These are phyloP conservation scores for Delphinus delphis DNA, from an alignment of 2,113 vertebrate species.

Conservation along the genomic window DNA sequence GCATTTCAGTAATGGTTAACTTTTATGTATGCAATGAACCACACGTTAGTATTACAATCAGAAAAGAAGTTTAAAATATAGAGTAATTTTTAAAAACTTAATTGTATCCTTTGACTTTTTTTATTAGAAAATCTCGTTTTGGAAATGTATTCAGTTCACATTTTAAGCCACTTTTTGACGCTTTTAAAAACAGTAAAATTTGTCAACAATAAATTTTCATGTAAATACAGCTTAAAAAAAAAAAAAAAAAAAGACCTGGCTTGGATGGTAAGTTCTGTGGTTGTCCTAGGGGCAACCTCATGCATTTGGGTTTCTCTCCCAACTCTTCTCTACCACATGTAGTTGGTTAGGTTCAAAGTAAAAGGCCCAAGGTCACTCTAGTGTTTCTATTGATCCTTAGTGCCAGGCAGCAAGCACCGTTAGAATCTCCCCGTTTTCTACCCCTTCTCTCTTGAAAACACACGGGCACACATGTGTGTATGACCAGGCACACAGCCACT, in stretches of 20 bases:
- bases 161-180: constrained; percentile 3
- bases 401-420: neutral
- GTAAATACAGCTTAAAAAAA: neutral
- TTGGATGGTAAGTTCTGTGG: neutral
- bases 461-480: neutral
- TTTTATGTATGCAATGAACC: neutral
- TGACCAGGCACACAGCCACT: neutral
- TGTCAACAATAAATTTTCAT: neutral
- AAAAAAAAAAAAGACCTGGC: neutral
- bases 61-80: neutral
- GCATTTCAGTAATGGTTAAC: neutral
- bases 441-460: neutral
- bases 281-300: neutral
- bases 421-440: neutral
- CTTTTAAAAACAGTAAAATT: constrained; percentile 9
- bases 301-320: neutral
- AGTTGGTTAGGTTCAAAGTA: neutral
- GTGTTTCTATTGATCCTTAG: neutral
- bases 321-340: neutral
- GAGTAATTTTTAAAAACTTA: neutral
- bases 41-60: neutral
- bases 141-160: neutral
- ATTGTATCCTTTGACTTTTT: neutral
- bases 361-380: neutral
- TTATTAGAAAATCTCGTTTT: neutral